Conservation (phyloP, 2,113 vertebrate species). For the Cathartes aura region DNA sequence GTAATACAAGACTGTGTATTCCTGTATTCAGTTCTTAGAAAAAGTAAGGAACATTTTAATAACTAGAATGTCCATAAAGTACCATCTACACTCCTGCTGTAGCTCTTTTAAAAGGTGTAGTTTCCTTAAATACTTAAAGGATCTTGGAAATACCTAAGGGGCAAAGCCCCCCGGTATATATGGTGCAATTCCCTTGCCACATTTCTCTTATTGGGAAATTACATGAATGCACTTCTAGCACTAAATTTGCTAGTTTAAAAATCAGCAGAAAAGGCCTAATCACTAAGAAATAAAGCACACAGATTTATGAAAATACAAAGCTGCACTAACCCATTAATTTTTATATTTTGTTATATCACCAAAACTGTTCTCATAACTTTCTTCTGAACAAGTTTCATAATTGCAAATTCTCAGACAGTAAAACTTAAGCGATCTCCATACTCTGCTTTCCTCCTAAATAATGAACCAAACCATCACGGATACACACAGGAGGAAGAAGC, state of each 20-base stretch:
- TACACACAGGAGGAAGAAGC: background rate
- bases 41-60: background rate
- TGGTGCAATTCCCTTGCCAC: background rate
- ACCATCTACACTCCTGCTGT: background rate
- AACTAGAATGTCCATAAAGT: background rate
- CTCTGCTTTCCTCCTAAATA: background rate
- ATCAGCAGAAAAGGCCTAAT: background rate
- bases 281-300: background rate
- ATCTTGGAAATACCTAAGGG: background rate
- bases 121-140: background rate
- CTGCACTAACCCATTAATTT: background rate
- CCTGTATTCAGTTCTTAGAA: background rate
- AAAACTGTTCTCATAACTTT: background rate
- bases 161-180: background rate
- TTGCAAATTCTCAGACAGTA: slow-evolving; percentile 22
- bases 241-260: background rate
- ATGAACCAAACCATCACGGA: background rate
- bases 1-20: background rate
- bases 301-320: background rate
- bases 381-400: background rate
- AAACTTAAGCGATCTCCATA: slow-evolving; percentile 30
- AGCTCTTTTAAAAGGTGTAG: background rate
- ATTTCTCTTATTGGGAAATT: background rate
- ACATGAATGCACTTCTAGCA: background rate
- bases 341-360: background rate